Evolutionary conservation across 2,888 invertebrate species (phyloP).

Genomic region (Dasypolia templi): DNA sequence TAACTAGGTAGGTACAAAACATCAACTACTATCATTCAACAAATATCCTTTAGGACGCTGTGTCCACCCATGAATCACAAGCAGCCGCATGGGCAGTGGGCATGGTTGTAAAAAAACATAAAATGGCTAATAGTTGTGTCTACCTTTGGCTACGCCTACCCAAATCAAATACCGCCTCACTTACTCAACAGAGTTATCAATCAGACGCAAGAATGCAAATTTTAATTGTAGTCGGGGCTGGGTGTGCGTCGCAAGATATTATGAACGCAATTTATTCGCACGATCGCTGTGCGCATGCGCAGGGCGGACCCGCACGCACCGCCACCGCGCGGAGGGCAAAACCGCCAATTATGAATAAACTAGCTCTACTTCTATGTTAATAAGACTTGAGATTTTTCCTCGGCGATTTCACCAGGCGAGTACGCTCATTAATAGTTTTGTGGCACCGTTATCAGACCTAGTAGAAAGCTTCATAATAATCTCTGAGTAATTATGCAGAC

Average conservation of each 20-base stretch:
- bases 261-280: conserved; percentile 84
- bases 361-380: conserved; percentile 89
- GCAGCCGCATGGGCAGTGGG: conserved; percentile 33
- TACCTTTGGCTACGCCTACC: conserved; percentile 70
- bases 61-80: conserved; percentile 23
- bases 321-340: conserved; percentile 79
- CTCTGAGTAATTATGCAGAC: conserved; percentile 64
- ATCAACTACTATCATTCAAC: background rate
- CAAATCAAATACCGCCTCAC: conserved; percentile 80
- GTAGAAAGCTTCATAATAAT: conserved; percentile 82
- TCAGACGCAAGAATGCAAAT: conserved; percentile 88
- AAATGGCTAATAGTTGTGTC: conserved; percentile 51
- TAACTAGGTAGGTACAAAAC: background rate
- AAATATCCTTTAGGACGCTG: conserved; percentile 1
- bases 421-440: conserved; percentile 87
- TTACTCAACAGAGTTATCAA: conserved; percentile 87
- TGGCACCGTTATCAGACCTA: conserved; percentile 82
- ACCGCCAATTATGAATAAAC: conserved; percentile 89
- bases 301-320: conserved; percentile 78
- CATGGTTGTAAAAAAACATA: conserved; percentile 43
- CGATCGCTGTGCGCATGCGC: conserved; percentile 72
- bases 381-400: conserved; percentile 88
- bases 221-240: conserved; percentile 84
- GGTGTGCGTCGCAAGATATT: conserved; percentile 82
- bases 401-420: conserved; percentile 85